Base-by-base conservation (phyloP, 2,113 vertebrate species). In the Gambusia holbrooki region DNA sequence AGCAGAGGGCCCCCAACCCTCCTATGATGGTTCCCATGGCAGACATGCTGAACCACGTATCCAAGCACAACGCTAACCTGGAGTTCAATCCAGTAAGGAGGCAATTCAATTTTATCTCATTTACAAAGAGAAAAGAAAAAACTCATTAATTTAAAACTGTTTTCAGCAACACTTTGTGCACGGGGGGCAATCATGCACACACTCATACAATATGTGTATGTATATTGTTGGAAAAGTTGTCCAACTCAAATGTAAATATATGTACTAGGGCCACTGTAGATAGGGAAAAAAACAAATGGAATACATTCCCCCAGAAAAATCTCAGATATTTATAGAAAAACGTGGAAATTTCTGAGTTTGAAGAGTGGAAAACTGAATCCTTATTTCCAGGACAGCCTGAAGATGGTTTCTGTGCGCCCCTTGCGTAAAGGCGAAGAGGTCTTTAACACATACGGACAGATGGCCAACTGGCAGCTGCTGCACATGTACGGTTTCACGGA, bases 1-100 rank as follows among this genome's bases (percentile, higher is more conserved):
- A 96, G 0, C 96, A 96, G 42, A 91, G 95, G 81, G 88, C 92
- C 3, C 93, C 95, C 14, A 96, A 94, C 35, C 95, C 95, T 30
- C 98, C 97, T 0, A 89, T 98, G 96, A 99, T 99, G 97, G 98
- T 99, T 68, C 97, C 98, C 3, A 95, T 98, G 88, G 97, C 97
- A 1, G 97, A 99, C 92, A 96, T 99, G 88, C 81, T 99, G 66
- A 99, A 99, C 85, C 97, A 98, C 0, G 83, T 96, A 83, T 95
- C 97, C 80, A 94, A 94, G 72, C 96, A 99, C 91, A 99, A 98
- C 0, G 96, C 97, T 67, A 95, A 96, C 78, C 92, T 99, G 91
- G 97, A 97, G 83, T 99, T 97, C 48, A 92, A 95, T 19, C 87
- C 92, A 0, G 97, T 99, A 91, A 96, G 96, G 84, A 22, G 27